Evolutionary conservation across 2,888 invertebrate genomes (phyloP), one percentile per base, ranked within the genome.

Genomic region (Aphidoletes aphidimyza): DNA sequence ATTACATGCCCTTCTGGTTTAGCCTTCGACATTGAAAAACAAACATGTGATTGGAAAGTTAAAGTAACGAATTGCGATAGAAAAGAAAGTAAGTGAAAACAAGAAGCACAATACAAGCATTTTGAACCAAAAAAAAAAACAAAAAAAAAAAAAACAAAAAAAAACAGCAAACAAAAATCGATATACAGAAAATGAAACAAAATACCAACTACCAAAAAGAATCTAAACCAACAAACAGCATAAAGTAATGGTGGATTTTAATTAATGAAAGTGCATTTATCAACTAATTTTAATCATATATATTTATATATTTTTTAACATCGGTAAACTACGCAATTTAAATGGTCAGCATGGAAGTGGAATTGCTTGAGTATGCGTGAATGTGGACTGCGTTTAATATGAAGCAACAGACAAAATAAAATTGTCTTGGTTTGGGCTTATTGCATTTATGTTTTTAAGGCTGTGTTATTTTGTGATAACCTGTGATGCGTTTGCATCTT

Each of bases 21-120:
- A 94, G 95, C 97, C 92, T 97, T 97, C 94, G 97, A 97, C 94
- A 94, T 97, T 93, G 95, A 96, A 93, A 97, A 97, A 93, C 97
- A 97, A 93, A 97, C 97, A 91, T 97, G 97, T 93, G 97, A 97
- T 94, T 97, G 97, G 97, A 97, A 97, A 94, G 96, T 96, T 93
- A 96, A 97, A 94, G 97, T 97, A 93, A 94, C 93, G 93, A 97
- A 95, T 94, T 97, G 97, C 94, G 95, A 96, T 93, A 95, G 94
- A 92, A 93, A 96, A 91, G 97, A 97, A 94, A 97, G 97, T 97
- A 96, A 97, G 97, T 95, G 92, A 90, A 90, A 90, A 89, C 85
- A 59, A 85, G 9, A 36, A 83, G 6, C 54, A 54, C n/a, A n/a
- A n/a, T n/a, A n/a, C n/a, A n/a, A n/a, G n/a, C n/a, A n/a, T n/a